Evolutionary conservation across 2,797 vertebrate species (phyloP).

Genomic region (Bradypus variegatus): DNA sequence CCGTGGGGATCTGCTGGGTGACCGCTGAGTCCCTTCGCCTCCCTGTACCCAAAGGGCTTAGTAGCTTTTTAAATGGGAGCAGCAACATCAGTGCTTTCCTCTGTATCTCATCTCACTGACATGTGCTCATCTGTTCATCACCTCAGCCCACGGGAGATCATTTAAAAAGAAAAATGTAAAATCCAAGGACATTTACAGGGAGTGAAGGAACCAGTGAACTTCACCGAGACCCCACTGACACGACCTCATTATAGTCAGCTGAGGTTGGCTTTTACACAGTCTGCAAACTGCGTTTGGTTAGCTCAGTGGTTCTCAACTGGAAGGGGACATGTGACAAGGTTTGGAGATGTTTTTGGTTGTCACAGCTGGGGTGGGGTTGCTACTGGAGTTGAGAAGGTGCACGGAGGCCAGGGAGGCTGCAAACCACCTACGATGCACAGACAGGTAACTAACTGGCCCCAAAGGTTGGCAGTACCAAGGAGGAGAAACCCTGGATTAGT

Average conservation of each 20-base stretch:
- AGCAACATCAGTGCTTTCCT: not conserved
- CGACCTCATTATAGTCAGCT: not conserved
- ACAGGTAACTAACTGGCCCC: not conserved
- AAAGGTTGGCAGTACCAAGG: accelerated
- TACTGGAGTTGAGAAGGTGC: not conserved
- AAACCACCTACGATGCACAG: not conserved
- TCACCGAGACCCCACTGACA: too few relatives aligned
- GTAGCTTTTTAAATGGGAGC: not conserved
- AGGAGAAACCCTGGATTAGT: not conserved
- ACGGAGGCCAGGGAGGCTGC: not conserved
- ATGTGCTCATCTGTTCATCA: not conserved
- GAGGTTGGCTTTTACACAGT: too few relatives aligned
- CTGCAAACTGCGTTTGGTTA: not conserved
- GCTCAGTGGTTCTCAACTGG: not conserved
- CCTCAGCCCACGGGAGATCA: not conserved
- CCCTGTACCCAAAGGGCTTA: too few relatives aligned
- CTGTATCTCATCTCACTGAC: not conserved
- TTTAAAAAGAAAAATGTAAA: not conserved
- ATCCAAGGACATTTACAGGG: not conserved
- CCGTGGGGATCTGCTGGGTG: not conserved
- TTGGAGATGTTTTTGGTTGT: not conserved
- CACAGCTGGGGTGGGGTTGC: too few relatives aligned
- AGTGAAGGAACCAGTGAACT: not conserved
- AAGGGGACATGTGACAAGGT: not conserved
- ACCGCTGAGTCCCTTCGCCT: not conserved